A percentile compares a stretch with the other conserved stretches of the same genome.
These are phyloP conservation scores for Deroplatys truncata DNA, from an alignment of 2,888 invertebrate genomes.

Conservation along the genomic window DNA sequence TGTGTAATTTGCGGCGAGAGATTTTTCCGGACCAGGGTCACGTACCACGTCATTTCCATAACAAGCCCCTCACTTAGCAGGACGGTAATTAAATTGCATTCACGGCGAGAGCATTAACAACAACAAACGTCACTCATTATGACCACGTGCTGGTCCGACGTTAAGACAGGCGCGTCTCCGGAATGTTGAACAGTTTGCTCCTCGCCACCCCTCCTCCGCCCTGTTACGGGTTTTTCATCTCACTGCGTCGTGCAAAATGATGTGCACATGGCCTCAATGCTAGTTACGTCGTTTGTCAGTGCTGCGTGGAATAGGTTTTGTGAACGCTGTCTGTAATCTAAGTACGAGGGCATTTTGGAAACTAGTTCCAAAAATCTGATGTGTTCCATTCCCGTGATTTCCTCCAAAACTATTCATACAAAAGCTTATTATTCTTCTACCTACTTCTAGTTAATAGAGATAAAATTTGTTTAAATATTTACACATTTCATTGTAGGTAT, in stretches of 20 bases:
- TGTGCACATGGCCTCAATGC: not conserved
- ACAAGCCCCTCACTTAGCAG: not conserved
- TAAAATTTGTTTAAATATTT: no score
- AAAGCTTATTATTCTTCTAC: no score
- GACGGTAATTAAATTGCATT: not conserved
- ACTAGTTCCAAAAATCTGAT: no score
- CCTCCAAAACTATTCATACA: no score
- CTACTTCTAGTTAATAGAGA: no score
- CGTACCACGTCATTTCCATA: not conserved
- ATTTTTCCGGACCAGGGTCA: not conserved
- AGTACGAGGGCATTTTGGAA: no score
- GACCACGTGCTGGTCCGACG: not conserved
- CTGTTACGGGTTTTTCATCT: not conserved
- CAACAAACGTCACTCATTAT: not conserved
- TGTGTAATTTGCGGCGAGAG: not conserved
- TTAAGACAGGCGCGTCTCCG: not conserved
- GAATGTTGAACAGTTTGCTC: not conserved
- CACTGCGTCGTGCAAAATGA: not conserved
- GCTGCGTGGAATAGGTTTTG: no score
- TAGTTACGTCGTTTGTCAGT: not conserved
- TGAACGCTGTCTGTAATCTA: no score
- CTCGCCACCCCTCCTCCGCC: not conserved
- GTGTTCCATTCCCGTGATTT: no score
- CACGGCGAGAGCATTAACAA: not conserved
- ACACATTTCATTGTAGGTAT: no score